Conservation (phyloP, 2,888 invertebrate species). For the Frankliniella intonsa region DNA sequence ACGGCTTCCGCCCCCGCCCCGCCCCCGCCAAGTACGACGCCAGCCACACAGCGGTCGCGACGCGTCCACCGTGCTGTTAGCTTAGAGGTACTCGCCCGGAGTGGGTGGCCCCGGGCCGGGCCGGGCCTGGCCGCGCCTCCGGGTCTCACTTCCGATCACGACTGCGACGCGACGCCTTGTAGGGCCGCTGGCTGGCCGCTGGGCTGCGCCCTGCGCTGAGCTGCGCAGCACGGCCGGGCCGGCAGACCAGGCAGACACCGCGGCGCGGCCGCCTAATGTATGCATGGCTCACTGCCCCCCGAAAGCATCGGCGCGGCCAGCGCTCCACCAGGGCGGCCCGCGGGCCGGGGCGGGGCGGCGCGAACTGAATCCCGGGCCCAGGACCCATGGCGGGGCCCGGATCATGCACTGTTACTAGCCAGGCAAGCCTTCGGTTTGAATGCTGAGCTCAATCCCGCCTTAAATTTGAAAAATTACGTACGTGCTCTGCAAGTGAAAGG, state of each 20-base stretch:
- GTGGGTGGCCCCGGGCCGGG: background rate
- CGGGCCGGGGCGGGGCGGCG: background rate
- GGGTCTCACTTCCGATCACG: background rate
- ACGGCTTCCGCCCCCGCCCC: too few relatives aligned
- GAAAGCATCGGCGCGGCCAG: background rate
- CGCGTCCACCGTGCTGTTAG: background rate
- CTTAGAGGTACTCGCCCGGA: background rate
- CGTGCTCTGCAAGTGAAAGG: too few relatives aligned
- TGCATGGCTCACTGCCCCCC: conserved; percentile 17
- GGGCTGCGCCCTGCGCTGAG: background rate
- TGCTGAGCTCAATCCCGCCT: too few relatives aligned
- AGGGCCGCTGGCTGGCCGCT: too few relatives aligned
- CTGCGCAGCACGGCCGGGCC: background rate
- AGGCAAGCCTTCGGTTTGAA: too few relatives aligned
- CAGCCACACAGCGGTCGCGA: too few relatives aligned
- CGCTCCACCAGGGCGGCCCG: background rate
- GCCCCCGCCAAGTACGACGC: too few relatives aligned
- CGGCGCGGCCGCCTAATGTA: background rate
- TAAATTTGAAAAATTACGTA: too few relatives aligned
- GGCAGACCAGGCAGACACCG: background rate
- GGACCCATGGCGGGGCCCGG: too few relatives aligned
- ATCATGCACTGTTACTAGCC: too few relatives aligned
- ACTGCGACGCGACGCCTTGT: background rate
- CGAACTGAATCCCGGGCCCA: too few relatives aligned
- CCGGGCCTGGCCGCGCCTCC: background rate